Evolutionary conservation across 2,888 invertebrate genomes (phyloP), one percentile per base, ranked within the genome.

Genomic region (Cataglyphis altisquamis): DNA sequence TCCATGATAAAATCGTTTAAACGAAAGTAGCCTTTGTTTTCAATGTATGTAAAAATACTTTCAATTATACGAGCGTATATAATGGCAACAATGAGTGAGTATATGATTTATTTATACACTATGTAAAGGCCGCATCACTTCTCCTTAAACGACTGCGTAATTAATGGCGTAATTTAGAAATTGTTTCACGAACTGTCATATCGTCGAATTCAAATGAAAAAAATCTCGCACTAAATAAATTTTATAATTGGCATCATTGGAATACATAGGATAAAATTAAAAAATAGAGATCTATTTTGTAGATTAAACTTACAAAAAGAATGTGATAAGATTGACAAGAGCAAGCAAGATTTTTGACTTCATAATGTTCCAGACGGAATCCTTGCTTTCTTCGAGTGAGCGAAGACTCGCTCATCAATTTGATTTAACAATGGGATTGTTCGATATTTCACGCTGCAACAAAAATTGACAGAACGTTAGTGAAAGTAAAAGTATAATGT

Each of bases 261-360:
- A 64, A 39, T 66, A 15, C 55, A 77, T 55, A 41, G 3, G 9
- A 12, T 55, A 6, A 75, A 64, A 57, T n/a, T n/a, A 55, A 48
- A 2, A 48, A n/a, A 66, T 39, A 45, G 39, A 41, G 25, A 9
- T 39, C 8, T 25, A 6, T 10, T 52, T 63, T n/a, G 29, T 39
- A 63, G n/a, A 52, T 18, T 25, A 10, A 63, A 92, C 93, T 93
- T 87, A 94, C 94, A 92, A 85, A 45, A 93, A 90, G 32, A 90
- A 92, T 68, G 91, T 91, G 87, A 93, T 91, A 66, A 92, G 90
- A 83, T 92, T 93, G 87, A 90, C 92, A 84, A 93, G 86, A 77
- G 91, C 90, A 85, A 93, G 90, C 82, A 92, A 88, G 83, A 91
- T 90, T 89, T 87, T 88, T 85, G 91, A 91, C 91, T 90, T 93